Base-by-base conservation (phyloP, 2,113 vertebrate species). In the Tragelaphus buxtoni region DNA sequence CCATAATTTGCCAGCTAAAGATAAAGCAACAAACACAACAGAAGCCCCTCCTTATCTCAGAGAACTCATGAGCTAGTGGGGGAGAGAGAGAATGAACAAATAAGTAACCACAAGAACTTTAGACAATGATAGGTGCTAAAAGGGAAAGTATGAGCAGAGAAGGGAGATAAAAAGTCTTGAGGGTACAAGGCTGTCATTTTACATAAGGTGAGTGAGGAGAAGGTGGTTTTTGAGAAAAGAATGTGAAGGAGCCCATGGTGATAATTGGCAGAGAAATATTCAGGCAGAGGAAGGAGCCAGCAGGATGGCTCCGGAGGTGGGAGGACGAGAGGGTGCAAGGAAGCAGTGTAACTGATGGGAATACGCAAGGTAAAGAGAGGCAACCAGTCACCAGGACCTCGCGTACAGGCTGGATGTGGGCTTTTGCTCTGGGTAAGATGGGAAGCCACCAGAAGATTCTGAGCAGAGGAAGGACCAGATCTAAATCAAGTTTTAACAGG, bases 221-320 rank as follows among this genome's bases (percentile, higher is more conserved):
- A 85, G 26, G 16, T 28, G 39, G 32, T 22, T 90, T 90, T 83
- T 84, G 39, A 97, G 91, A 42, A 94, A 94, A 77, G 13, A 32
- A n/a, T 13, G 17, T 14, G 55, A 45, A 92, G 49, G 35, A 86
- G 81, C 60, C 45, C 7, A 11, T 16, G 2, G 56, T n/a, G 35
- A 79, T 56, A 32, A 61, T 0, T 42, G 49, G 24, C 17, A 7
- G 49, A 81, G 60, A 47, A 92, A 12, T 6, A 47, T 24, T 32
- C 49, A 42, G 24, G 32, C 16, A 12, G 32, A 49, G 28, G 81
- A 82, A 84, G 39, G 10, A 58, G 24, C 39, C 45, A 35, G 18
- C 16, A 42, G 7, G 13, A 39, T 30, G 69, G 1, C 7, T 26
- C 2, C 8, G 42, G 5, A 58, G 18, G 45, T 20, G 1, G 2